These are phyloP conservation scores for Cheilosia soror DNA, from an alignment of 2,888 invertebrate species.

Conservation along the genomic window DNA sequence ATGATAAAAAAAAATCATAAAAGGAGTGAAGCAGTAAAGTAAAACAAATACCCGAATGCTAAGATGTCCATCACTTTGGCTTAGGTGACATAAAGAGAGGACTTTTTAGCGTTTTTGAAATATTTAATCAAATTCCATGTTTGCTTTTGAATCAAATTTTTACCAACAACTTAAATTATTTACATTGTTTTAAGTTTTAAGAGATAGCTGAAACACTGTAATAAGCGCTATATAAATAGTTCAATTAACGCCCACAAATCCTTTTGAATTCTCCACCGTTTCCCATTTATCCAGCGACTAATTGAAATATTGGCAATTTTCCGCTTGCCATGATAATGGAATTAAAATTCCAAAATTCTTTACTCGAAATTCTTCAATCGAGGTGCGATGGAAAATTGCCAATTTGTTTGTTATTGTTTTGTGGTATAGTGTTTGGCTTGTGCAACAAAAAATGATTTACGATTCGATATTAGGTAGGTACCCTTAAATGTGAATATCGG, in stretches of 20 bases:
- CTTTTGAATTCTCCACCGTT: not conserved
- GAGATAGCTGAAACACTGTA: not conserved
- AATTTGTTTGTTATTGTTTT: not conserved
- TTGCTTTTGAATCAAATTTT: too few relatives aligned
- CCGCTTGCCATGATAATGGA: not conserved
- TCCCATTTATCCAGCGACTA: not conserved
- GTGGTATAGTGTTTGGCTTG: not conserved
- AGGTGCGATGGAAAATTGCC: slow-evolving; percentile 2
- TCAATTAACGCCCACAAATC: not conserved
- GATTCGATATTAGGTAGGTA: not conserved
- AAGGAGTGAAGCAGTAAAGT: slow-evolving; percentile 1
- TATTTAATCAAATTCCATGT: too few relatives aligned
- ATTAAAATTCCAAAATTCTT: slow-evolving; percentile 1
- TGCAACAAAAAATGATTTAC: not conserved
- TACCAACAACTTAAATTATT: too few relatives aligned
- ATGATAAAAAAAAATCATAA: slow-evolving; percentile 2
- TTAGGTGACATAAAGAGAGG: not conserved
- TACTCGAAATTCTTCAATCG: not conserved
- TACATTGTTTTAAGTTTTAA: not conserved
- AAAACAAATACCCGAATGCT: not conserved
- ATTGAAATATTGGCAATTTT: slow-evolving; percentile 13
- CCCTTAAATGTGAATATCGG: not conserved
- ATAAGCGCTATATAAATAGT: not conserved
- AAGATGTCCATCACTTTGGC: not conserved
- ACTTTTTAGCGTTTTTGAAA: too few relatives aligned